Conservation (phyloP, 2,888 invertebrate genomes). For the Drosophila prolongata region DNA sequence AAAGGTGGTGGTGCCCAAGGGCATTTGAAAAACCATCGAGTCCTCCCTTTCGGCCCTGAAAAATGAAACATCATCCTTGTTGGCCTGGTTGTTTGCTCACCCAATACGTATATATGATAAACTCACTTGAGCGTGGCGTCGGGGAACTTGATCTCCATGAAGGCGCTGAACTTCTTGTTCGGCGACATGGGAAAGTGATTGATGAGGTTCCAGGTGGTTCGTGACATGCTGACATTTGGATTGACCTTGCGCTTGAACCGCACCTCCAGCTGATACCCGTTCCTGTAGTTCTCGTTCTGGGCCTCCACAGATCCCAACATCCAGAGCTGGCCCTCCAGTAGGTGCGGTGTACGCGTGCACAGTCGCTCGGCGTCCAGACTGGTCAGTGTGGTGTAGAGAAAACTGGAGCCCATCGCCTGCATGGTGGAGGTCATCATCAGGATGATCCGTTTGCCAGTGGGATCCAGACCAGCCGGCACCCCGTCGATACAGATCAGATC, state of each 20-base stretch:
- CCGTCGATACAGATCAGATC: conserved; percentile 59
- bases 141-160: conserved; percentile 64
- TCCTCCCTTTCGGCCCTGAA: conserved; percentile 4
- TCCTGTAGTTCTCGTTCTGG: conserved; percentile 11
- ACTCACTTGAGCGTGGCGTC: conserved; percentile 54
- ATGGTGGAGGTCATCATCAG: conserved; percentile 82
- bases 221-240: conserved; percentile 41
- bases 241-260: conserved; percentile 60
- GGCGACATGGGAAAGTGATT: conserved; percentile 58
- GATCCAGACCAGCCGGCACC: conserved; percentile 55
- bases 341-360: conserved; percentile 45
- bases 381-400: conserved; percentile 85
- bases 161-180: conserved; percentile 52
- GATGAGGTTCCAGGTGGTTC: conserved; percentile 56
- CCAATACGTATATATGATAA: no score
- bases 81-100: no score
- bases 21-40: conserved; percentile 50
- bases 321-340: conserved; percentile 54
- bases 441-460: conserved; percentile 51
- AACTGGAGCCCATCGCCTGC: conserved; percentile 51
- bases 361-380: conserved; percentile 77
- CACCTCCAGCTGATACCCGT: conserved; percentile 60
- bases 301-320: conserved; percentile 27
- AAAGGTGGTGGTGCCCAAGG: conserved; percentile 34
- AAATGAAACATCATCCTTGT: background rate